These are phyloP conservation scores for Philereme vetulata DNA, from an alignment of 2,888 invertebrate species.

Conservation along the genomic window DNA sequence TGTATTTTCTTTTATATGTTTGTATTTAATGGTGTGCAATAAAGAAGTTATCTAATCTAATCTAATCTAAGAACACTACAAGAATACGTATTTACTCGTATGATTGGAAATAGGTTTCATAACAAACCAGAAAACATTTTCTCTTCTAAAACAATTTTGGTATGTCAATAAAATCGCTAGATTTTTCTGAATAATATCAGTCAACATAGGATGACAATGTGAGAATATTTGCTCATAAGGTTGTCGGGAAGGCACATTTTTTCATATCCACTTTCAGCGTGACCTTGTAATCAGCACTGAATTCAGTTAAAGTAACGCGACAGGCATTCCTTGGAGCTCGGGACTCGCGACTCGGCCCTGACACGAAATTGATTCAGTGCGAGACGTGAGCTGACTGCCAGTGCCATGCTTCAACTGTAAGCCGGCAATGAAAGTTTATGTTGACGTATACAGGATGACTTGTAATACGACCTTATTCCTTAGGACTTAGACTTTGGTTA, in stretches of 20 bases:
- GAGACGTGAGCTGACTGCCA: slow-evolving; percentile 72
- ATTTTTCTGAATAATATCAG: slow-evolving; percentile 3
- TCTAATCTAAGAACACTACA: too few relatives aligned
- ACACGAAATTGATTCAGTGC: slow-evolving; percentile 80
- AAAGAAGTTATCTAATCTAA: too few relatives aligned
- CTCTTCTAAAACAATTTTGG: too few relatives aligned
- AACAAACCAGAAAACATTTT: too few relatives aligned
- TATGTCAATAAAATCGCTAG: background rate
- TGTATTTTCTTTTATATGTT: too few relatives aligned
- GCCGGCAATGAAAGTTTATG: slow-evolving; percentile 69
- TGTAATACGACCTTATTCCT: too few relatives aligned
- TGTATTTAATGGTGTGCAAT: too few relatives aligned
- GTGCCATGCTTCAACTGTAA: slow-evolving; percentile 74
- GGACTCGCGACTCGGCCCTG: slow-evolving; percentile 59
- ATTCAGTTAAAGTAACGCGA: slow-evolving; percentile 50
- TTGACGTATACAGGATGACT: slow-evolving; percentile 39
- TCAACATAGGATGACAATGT: slow-evolving; percentile 13
- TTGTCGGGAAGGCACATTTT: background rate
- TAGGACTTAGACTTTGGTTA: too few relatives aligned
- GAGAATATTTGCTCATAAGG: slow-evolving; percentile 6
- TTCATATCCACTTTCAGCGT: slow-evolving; percentile 18
- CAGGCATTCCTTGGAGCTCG: slow-evolving; percentile 51
- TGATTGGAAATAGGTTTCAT: too few relatives aligned
- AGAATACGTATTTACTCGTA: too few relatives aligned
- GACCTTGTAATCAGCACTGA: slow-evolving; percentile 41